Base-by-base conservation (phyloP, 2,113 vertebrate genomes). In the Apeltes quadracus region DNA sequence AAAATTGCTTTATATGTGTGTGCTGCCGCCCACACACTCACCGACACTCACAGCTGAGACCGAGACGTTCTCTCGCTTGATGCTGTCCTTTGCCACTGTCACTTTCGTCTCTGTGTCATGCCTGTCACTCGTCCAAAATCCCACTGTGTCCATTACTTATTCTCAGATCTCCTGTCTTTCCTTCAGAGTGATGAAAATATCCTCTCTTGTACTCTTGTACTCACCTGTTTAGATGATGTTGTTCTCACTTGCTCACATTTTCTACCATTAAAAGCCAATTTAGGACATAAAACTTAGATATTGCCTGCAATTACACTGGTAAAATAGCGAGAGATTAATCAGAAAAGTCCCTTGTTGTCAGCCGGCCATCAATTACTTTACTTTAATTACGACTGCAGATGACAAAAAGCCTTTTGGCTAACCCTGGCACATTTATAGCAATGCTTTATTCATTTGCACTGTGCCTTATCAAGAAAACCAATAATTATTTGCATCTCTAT, bases 1-100 rank as follows among this genome's bases (percentile, higher is more conserved):
- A 53, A 18, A n/a, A 65, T 16, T 43, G 13, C 72, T 41, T n/a
- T 13, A 2, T 23, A 10, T 23, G 56, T 65, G 51, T 44, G 32
- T 4, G 27, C 27, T 5, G 53, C 67, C 46, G 29, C 84, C 55
- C 68, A 69, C 41, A 14, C 55, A 15, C 8, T 29, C 44, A 39
- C 72, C 58, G 66, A 55, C 72, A 22, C 80, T 67, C 54, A 80
- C 78, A 80, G 46, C 34, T n/a, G 25, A 58, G 68, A 78, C 81
- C 38, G 62, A 75, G 68, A 78, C 53, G 73, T 53, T 80, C 25
- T 20, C 14, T 16, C 55, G 51, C 78, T 78, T 78, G 63, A 80
- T 84, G 69, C 51, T 27, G 36, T 76, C 64, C 50, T 67, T 70
- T 72, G 48, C 64, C 53, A 15, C 15, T 64, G 75, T 81, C 73